phyloP scores from a whole-genome alignment of 2,888 invertebrate species.

The Macaria notata region DNA sequence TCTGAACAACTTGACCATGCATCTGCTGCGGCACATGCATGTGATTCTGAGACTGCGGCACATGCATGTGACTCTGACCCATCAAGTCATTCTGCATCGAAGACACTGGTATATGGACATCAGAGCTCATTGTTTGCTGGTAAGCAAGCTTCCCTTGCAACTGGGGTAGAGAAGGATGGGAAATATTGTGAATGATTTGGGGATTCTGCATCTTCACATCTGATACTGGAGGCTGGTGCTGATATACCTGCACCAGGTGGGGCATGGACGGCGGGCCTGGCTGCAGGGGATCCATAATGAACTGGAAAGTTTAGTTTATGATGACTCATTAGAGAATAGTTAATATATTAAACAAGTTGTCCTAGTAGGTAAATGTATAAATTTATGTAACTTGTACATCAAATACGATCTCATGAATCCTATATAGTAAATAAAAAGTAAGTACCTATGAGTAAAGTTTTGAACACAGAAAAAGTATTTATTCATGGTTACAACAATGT shows the following conservation, averaged over 20 bases:
- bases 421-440: no score
- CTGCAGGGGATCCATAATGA: slow-evolving; percentile 66
- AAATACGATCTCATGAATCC: no score
- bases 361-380: no score
- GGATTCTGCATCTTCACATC: slow-evolving; percentile 50
- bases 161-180: slow-evolving; percentile 56
- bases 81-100: slow-evolving; percentile 56
- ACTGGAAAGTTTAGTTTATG: slow-evolving; percentile 28
- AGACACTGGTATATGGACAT: slow-evolving; percentile 57
- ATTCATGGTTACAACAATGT: not conserved
- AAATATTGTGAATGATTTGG: slow-evolving; percentile 57
- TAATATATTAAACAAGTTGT: no score
- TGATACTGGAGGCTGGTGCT: slow-evolving; percentile 54
- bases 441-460: no score
- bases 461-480: no score
- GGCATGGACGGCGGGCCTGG: slow-evolving; percentile 48
- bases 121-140: slow-evolving; percentile 60
- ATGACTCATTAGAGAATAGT: no score
- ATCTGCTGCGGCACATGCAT: slow-evolving; percentile 52
- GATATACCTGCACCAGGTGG: slow-evolving; percentile 67
- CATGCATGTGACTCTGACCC: slow-evolving; percentile 63
- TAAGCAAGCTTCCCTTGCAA: slow-evolving; percentile 63
- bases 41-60: slow-evolving; percentile 62
- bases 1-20: slow-evolving; percentile 50
- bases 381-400: no score